Conservation (phyloP, 2,113 vertebrate genomes). For the Rhinolophus ferrumequinum region DNA sequence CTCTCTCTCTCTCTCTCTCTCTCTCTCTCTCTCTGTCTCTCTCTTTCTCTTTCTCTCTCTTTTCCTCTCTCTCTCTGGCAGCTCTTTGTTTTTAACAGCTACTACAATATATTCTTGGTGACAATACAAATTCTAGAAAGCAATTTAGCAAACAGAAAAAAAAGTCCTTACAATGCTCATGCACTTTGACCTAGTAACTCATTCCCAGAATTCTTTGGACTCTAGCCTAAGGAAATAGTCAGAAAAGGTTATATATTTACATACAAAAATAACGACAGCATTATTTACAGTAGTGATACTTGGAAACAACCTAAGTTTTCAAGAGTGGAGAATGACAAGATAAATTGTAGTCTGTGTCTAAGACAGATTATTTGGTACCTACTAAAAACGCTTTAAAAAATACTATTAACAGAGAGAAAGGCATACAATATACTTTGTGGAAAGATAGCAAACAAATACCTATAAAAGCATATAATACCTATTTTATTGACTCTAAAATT, state of each 20-base stretch:
- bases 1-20: no score
- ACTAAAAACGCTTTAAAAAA: background rate
- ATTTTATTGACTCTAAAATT: background rate
- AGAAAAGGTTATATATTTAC: background rate
- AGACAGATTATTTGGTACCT: background rate
- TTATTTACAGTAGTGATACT: background rate
- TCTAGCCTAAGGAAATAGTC: background rate
- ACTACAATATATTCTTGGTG: background rate
- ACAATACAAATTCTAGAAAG: background rate
- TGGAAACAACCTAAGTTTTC: background rate
- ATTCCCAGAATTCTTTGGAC: background rate
- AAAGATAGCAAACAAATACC: background rate
- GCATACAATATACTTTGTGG: background rate
- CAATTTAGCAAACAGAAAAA: background rate
- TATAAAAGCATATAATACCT: background rate
- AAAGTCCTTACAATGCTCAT: background rate
- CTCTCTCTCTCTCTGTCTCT: no score
- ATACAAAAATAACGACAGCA: background rate
- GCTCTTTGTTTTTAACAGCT: background rate
- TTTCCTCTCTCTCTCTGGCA: no score
- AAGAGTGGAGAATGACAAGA: background rate
- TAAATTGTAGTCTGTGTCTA: background rate
- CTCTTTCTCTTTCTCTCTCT: no score
- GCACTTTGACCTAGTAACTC: background rate
- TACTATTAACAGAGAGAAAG: background rate